Percentiles rank a stretch among this genome's conserved stretches.
These are phyloP conservation scores for Cataglyphis altisquamis DNA, from an alignment of 2,888 invertebrate species.

Conservation along the genomic window DNA sequence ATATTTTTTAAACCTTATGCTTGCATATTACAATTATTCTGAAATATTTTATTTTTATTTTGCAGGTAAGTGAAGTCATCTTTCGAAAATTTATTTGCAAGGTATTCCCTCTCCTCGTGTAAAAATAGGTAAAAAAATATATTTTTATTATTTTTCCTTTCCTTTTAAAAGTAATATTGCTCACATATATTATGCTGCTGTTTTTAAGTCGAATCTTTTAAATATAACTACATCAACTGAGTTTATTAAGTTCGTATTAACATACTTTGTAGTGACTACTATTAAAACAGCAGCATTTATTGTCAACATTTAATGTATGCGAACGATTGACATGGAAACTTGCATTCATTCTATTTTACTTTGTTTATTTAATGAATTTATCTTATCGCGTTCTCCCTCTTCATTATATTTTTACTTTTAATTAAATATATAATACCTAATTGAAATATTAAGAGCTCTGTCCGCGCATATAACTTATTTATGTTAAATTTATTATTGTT, in stretches of 20 bases:
- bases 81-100: neutral
- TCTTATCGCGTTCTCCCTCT: neutral
- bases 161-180: neutral
- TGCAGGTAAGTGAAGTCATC: constrained; percentile 54
- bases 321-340: neutral
- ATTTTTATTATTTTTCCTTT: neutral
- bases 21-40: neutral
- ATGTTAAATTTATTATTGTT: constrained; percentile 43
- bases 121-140: constrained; percentile 37
- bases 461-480: constrained; percentile 21
- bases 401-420: neutral
- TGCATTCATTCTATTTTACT: constrained; percentile 3
- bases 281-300: constrained; percentile 12
- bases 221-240: neutral
- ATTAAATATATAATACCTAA: constrained; percentile 3
- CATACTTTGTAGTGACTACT: neutral
- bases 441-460: constrained; percentile 21
- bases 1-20: neutral
- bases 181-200: neutral
- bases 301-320: neutral
- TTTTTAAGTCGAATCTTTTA: neutral
- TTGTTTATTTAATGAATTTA: constrained; percentile 34
- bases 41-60: constrained; percentile 46
- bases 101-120: neutral
- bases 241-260: constrained; percentile 24